A percentile compares a stretch with the other conserved stretches of the same genome.
Evolutionary conservation across 2,113 vertebrate genomes (phyloP).

Genomic region (Pomatostomus ruficeps): DNA sequence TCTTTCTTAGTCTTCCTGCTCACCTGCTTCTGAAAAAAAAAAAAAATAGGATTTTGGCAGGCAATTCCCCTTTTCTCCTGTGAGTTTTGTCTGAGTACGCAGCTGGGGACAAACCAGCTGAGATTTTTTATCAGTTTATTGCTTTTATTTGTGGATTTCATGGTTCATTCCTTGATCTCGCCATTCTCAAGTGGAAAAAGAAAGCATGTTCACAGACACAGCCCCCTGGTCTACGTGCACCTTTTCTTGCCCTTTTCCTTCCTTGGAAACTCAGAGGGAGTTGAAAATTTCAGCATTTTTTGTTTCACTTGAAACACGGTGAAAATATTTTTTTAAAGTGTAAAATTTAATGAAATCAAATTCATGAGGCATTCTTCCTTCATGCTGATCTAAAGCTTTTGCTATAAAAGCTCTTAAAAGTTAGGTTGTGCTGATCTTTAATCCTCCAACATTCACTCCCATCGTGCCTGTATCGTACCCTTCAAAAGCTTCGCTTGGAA

Average conservation of each 20-base stretch:
- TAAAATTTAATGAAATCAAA: neutral
- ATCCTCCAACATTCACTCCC: neutral
- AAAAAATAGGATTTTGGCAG: neutral
- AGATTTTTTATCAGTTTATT: neutral
- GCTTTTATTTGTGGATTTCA: neutral
- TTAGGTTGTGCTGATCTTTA: neutral
- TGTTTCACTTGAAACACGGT: neutral
- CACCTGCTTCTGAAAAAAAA: neutral
- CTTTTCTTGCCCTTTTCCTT: neutral
- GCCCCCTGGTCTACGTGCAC: fast-evolving
- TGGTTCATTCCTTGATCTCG: neutral
- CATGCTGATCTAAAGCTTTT: neutral
- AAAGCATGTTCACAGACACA: neutral
- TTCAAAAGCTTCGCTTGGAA: neutral
- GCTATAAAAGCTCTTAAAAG: neutral
- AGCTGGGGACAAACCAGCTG: neutral
- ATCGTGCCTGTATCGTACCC: fast-evolving
- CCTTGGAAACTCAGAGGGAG: neutral
- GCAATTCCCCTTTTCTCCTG: neutral
- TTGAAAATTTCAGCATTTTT: neutral
- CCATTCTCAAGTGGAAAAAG: neutral
- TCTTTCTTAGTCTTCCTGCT: neutral
- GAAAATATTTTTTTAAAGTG: neutral
- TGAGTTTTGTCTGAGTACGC: neutral
- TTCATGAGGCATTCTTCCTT: neutral